phyloP scores from a whole-genome alignment of 2,113 vertebrate genomes.

The Oreotrochilus melanogaster region DNA sequence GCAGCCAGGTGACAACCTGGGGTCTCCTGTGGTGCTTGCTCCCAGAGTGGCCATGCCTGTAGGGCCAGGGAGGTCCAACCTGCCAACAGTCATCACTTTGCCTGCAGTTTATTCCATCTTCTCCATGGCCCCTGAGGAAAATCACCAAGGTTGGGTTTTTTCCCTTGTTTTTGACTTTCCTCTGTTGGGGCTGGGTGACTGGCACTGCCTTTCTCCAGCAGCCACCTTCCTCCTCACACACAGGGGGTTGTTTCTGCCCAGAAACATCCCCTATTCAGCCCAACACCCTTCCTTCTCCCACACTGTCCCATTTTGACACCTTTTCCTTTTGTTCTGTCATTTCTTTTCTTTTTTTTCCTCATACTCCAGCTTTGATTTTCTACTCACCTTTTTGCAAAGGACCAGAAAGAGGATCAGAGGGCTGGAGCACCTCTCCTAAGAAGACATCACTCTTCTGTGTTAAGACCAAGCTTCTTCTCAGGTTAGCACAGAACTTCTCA shows the following conservation, averaged over 20 bases:
- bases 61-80: not conserved
- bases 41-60: not conserved
- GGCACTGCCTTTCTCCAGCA: not conserved
- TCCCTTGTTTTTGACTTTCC: not conserved
- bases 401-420: too few species aligned
- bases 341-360: not conserved
- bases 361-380: not conserved
- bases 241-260: not conserved
- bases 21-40: not conserved
- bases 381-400: not conserved
- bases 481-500: not conserved
- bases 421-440: too few species aligned
- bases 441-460: not conserved
- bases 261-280: not conserved
- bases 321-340: not conserved
- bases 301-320: fast-evolving
- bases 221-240: not conserved
- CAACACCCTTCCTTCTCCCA: not conserved
- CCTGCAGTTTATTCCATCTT: not conserved
- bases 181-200: not conserved
- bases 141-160: not conserved
- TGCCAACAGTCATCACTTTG: not conserved
- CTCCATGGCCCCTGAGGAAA: not conserved
- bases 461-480: not conserved
- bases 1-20: fast-evolving